phyloP scores from a whole-genome alignment of 2,888 invertebrate genomes.

The Ptilodon capucinus region DNA sequence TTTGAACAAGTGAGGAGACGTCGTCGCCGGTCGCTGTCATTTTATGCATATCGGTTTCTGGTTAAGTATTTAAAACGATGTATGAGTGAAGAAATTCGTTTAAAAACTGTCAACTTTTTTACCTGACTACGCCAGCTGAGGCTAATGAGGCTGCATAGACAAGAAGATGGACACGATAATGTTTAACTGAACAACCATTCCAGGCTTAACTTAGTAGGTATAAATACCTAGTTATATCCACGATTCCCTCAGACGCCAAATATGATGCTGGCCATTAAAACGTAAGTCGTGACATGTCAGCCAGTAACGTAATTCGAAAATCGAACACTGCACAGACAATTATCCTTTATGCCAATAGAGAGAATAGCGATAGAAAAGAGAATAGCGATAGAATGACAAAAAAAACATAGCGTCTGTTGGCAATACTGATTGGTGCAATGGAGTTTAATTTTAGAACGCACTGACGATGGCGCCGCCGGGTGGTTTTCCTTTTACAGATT shows the following conservation, averaged over 20 bases:
- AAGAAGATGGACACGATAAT: too few species aligned
- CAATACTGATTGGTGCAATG: constrained; percentile 49
- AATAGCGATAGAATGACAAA: constrained; percentile 30
- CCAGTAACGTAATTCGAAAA: constrained; percentile 14
- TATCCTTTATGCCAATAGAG: constrained; percentile 17
- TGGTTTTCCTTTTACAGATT: constrained; percentile 45
- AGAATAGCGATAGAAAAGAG: constrained; percentile 21
- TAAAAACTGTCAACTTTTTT: too few species aligned
- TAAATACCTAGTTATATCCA: too few species aligned
- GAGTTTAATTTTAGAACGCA: constrained; percentile 51
- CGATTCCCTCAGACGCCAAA: not conserved
- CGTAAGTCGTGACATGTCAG: constrained; percentile 16
- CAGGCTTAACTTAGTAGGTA: too few species aligned
- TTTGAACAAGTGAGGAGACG: constrained; percentile 4
- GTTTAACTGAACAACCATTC: too few species aligned
- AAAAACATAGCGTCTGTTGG: constrained; percentile 24
- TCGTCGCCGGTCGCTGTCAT: constrained; percentile 1
- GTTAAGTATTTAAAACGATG: not conserved
- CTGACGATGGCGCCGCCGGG: constrained; percentile 36
- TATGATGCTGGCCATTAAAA: not conserved
- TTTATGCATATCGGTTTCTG: constrained; percentile 2
- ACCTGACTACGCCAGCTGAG: too few species aligned
- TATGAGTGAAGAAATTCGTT: not conserved
- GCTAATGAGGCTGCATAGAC: too few species aligned
- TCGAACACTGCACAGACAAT: constrained; percentile 15